Evolutionary conservation across 2,113 vertebrate species (phyloP).

Genomic region (Tragulus kanchil): DNA sequence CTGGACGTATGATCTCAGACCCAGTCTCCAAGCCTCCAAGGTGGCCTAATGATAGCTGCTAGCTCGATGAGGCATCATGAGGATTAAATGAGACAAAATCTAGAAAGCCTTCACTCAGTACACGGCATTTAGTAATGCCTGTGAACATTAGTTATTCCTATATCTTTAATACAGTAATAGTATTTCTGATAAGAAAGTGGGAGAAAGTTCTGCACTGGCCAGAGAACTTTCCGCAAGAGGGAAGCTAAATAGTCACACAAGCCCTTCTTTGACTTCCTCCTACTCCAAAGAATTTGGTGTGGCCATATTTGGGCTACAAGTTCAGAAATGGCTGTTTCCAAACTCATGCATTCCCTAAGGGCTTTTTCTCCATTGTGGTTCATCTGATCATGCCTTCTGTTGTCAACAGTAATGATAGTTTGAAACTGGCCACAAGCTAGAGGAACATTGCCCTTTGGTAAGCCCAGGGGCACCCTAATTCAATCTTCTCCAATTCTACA

Average conservation of each 20-base stretch:
- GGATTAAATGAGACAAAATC: background rate
- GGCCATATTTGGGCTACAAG: background rate
- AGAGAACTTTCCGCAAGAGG: background rate
- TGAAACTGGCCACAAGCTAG: background rate
- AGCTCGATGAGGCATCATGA: background rate
- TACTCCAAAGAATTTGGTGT: background rate
- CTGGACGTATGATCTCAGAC: background rate
- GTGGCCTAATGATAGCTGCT: background rate
- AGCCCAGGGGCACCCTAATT: background rate
- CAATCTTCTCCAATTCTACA: background rate
- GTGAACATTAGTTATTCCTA: background rate
- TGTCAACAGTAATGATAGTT: background rate
- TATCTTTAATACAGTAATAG: background rate
- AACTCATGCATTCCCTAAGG: background rate
- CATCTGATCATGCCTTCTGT: background rate
- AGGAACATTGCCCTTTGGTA: background rate
- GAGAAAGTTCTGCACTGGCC: background rate
- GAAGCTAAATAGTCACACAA: background rate
- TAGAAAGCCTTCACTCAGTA: background rate
- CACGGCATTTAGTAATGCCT: background rate
- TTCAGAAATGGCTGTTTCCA: conserved; percentile 2
- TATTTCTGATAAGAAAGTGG: background rate
- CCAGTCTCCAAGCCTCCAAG: background rate
- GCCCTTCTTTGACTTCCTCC: background rate
- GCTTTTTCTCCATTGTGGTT: background rate